Conservation (phyloP, 2,113 vertebrate species). For the Melierax canorus region DNA sequence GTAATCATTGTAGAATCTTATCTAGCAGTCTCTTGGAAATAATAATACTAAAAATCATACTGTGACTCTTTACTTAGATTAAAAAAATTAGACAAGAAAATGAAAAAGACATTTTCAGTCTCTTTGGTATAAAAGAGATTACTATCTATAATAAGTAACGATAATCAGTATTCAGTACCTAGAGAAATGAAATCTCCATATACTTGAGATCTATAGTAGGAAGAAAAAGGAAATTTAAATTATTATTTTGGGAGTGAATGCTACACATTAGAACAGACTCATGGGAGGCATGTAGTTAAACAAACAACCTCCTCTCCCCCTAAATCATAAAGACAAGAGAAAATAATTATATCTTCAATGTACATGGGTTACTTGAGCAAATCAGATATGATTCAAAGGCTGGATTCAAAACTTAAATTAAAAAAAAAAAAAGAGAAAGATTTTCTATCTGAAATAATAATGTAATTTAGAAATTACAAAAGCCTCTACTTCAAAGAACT, state of each 20-base stretch:
- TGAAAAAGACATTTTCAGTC: not conserved
- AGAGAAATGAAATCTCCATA: not conserved
- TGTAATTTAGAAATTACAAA: not conserved
- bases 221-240: not conserved
- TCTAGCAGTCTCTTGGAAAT: not conserved
- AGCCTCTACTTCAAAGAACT: not conserved
- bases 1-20: not conserved
- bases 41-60: not conserved
- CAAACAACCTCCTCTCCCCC: fast-evolving
- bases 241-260: not conserved
- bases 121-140: not conserved
- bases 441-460: not conserved
- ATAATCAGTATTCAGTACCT: not conserved
- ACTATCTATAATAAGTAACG: not conserved
- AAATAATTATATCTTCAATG: not conserved
- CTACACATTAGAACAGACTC: not conserved
- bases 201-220: not conserved
- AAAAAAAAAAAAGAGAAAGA: not conserved
- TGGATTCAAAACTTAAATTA: not conserved
- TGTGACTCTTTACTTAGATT: not conserved
- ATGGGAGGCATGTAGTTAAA: not conserved
- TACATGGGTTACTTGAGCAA: not conserved
- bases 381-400: not conserved
- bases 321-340: not conserved
- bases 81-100: not conserved